A percentile compares a stretch with the other conserved stretches of the same genome.
Evolutionary conservation across 1,140 invertebrate genomes (phyloP).

Genomic region (Caerostris darwini): DNA sequence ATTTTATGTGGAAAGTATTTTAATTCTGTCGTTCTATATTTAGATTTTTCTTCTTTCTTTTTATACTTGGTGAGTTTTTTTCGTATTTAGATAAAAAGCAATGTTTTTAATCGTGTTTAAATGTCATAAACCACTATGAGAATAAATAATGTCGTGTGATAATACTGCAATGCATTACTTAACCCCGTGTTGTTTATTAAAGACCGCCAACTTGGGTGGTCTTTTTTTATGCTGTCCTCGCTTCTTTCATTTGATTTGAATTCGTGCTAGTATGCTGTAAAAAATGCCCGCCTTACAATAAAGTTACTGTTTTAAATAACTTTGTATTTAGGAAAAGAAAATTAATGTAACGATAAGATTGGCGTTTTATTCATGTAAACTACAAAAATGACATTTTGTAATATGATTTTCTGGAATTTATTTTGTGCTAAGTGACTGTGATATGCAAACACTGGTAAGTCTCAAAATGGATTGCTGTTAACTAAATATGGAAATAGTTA

Average conservation of each 20-base stretch:
- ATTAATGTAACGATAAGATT: not conserved
- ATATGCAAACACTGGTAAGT: no score
- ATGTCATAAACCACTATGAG: not conserved
- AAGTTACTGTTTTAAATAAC: not conserved
- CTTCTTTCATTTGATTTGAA: not conserved
- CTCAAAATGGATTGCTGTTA: no score
- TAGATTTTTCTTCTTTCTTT: not conserved
- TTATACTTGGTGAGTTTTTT: not conserved
- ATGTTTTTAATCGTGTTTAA: not conserved
- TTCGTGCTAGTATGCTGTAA: not conserved
- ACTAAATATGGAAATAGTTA: no score
- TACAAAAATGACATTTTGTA: no score
- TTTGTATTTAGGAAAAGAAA: not conserved
- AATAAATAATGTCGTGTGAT: not conserved
- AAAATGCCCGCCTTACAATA: not conserved
- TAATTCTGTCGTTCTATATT: not conserved
- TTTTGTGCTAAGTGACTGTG: no score
- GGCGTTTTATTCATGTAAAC: no score
- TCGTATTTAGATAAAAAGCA: not conserved
- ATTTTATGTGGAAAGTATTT: not conserved
- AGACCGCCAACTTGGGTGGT: not conserved
- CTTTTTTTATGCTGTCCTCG: not conserved
- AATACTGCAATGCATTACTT: not conserved
- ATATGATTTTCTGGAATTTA: no score
- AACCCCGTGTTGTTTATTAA: slow-evolving; percentile 21